phyloP scores from a whole-genome alignment of 2,888 invertebrate genomes.

The Caenorhabditis afra region DNA sequence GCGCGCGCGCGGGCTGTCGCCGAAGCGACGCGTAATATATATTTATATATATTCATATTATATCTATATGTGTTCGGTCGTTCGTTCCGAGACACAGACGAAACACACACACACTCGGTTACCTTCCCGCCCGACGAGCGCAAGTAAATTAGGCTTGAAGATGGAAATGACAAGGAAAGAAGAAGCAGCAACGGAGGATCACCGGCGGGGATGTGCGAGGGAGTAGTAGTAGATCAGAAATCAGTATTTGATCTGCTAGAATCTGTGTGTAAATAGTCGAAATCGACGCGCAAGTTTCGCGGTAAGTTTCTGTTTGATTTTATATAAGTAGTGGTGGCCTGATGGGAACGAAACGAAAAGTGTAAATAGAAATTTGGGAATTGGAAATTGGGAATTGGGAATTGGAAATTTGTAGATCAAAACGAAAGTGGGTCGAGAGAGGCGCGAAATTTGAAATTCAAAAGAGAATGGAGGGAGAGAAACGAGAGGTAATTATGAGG shows the following conservation, averaged over 20 bases:
- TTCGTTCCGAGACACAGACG: not conserved
- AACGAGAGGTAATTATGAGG: no score
- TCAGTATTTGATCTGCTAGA: slow-evolving; percentile 30
- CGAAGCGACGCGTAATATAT: slow-evolving; percentile 51
- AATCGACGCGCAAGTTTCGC: not conserved
- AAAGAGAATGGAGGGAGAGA: no score
- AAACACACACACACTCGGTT: no score
- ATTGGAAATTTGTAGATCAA: no score
- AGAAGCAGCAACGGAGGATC: not conserved
- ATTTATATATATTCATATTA: slow-evolving; percentile 39
- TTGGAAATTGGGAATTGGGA: no score
- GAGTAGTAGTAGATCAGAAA: slow-evolving; percentile 32
- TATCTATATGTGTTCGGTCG: slow-evolving; percentile 13
- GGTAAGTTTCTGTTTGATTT: not conserved
- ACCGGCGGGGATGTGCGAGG: not conserved
- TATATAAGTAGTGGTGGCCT: not conserved
- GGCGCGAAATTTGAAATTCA: no score
- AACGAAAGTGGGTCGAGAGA: no score
- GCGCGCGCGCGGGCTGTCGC: slow-evolving; percentile 2
- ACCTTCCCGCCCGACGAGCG: not conserved
- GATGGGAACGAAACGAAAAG: no score
- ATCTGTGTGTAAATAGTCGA: not conserved
- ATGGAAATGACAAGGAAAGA: not conserved
- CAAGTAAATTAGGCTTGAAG: not conserved
- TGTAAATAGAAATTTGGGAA: no score